Evolutionary conservation across 1,140 invertebrate genomes (phyloP).

Genomic region (Trissolcus basalis): DNA sequence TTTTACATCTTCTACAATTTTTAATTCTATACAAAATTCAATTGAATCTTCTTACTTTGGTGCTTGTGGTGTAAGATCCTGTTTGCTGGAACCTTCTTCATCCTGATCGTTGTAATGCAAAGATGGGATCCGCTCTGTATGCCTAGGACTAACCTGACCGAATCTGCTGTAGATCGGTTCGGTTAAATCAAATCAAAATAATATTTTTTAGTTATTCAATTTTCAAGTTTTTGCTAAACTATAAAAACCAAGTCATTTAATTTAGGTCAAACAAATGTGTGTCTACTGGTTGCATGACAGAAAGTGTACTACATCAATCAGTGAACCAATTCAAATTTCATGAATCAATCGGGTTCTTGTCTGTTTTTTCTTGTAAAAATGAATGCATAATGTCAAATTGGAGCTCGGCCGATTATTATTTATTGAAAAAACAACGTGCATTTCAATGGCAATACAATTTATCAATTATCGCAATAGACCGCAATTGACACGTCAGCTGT

Average conservation of each 20-base stretch:
- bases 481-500: slow-evolving; percentile 33
- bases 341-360: background rate
- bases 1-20: too few relatives aligned
- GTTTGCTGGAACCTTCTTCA: slow-evolving; percentile 26
- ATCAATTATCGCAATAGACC: slow-evolving; percentile 37
- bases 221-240: too few relatives aligned
- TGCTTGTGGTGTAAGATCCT: slow-evolving; percentile 63
- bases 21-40: too few relatives aligned
- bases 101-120: slow-evolving; percentile 57
- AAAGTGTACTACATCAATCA: too few relatives aligned
- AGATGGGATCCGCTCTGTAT: slow-evolving; percentile 63
- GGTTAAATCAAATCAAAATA: background rate
- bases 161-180: slow-evolving; percentile 58
- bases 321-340: too few relatives aligned
- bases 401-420: slow-evolving; percentile 2
- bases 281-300: too few relatives aligned
- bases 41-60: slow-evolving; percentile 59
- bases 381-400: background rate
- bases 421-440: slow-evolving; percentile 18
- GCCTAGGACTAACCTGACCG: slow-evolving; percentile 66
- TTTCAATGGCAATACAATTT: slow-evolving; percentile 42
- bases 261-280: background rate
- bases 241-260: too few relatives aligned
- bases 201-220: background rate
- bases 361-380: background rate